phyloP scores from a whole-genome alignment of 2,888 invertebrate genomes.

The Saturnia japonica region DNA sequence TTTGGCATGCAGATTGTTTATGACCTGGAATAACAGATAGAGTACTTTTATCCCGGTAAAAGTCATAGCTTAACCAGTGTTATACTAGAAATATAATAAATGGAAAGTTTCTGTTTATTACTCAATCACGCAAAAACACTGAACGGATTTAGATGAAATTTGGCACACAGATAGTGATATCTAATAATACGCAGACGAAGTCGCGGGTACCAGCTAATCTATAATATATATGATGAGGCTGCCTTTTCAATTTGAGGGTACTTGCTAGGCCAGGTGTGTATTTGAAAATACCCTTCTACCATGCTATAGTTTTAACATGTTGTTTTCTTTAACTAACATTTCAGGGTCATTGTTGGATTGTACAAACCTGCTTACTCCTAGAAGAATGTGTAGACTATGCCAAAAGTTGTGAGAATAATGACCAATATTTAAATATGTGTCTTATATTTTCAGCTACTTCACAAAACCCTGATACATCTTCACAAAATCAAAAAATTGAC shows the following conservation, averaged over 20 bases:
- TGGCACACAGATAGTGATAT: too few species aligned
- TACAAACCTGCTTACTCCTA: not conserved
- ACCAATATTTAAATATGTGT: not conserved
- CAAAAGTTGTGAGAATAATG: not conserved
- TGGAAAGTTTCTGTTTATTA: too few species aligned
- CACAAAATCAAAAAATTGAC: not conserved
- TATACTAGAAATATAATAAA: too few species aligned
- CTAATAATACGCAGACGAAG: too few species aligned
- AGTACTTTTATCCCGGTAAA: too few species aligned
- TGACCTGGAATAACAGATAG: too few species aligned
- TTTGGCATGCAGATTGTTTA: too few species aligned
- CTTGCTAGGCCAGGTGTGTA: not conserved
- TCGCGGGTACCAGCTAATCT: too few species aligned
- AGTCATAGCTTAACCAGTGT: too few species aligned
- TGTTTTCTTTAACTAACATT: not conserved
- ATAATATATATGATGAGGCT: too few species aligned
- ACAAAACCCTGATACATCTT: slow-evolving; percentile 38
- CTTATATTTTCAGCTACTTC: slow-evolving; percentile 25
- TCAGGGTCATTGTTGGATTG: not conserved
- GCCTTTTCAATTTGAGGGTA: not conserved
- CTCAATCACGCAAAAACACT: too few species aligned
- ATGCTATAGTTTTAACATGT: not conserved
- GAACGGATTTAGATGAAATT: too few species aligned
- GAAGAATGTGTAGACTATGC: not conserved
- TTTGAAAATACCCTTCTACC: not conserved